Percentiles rank a stretch among this genome's conserved stretches.
These are phyloP conservation scores for Psilanteris sp. DNA, from an alignment of 1,140 invertebrate species.

Conservation along the genomic window DNA sequence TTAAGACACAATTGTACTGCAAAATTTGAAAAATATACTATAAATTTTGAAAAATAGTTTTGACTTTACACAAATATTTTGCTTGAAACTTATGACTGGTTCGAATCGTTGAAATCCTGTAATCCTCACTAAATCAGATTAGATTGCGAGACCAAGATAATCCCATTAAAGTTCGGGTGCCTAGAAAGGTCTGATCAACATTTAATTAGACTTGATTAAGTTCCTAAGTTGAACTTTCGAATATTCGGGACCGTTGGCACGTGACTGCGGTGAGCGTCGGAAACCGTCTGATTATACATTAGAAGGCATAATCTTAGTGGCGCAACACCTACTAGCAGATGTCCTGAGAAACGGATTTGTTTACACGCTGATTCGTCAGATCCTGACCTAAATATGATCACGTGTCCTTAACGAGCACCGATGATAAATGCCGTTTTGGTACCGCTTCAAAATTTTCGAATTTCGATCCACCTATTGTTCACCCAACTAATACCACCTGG, in stretches of 20 bases:
- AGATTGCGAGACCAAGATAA: conserved; percentile 31
- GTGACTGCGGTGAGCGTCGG: conserved; percentile 12
- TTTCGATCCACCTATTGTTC: conserved; percentile 26
- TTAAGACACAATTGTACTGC: too few relatives aligned
- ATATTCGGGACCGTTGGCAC: conserved; percentile 17
- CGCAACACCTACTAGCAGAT: conserved; percentile 42
- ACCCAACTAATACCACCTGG: conserved; percentile 18
- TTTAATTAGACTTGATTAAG: conserved; percentile 49
- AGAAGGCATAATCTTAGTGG: conserved; percentile 25
- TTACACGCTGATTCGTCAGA: conserved; percentile 54
- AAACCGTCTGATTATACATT: conserved; percentile 45
- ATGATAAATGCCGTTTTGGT: conserved; percentile 33
- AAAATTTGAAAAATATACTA: too few relatives aligned
- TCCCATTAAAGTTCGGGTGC: conserved; percentile 21
- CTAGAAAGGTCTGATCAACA: conserved; percentile 5
- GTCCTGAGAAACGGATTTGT: conserved; percentile 37
- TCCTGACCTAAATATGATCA: conserved; percentile 47
- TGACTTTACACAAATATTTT: too few relatives aligned
- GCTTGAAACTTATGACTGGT: too few relatives aligned
- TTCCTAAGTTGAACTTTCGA: conserved; percentile 32
- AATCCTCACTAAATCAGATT: conserved; percentile 24
- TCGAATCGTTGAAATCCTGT: conserved; percentile 1
- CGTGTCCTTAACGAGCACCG: conserved; percentile 15
- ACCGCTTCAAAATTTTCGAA: background rate
- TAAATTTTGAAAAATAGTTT: too few relatives aligned